A percentile compares a stretch with the other conserved stretches of the same genome.
Evolutionary conservation across 1,140 invertebrate species (phyloP).

Genomic region (Leptinotarsa undecemlineata): DNA sequence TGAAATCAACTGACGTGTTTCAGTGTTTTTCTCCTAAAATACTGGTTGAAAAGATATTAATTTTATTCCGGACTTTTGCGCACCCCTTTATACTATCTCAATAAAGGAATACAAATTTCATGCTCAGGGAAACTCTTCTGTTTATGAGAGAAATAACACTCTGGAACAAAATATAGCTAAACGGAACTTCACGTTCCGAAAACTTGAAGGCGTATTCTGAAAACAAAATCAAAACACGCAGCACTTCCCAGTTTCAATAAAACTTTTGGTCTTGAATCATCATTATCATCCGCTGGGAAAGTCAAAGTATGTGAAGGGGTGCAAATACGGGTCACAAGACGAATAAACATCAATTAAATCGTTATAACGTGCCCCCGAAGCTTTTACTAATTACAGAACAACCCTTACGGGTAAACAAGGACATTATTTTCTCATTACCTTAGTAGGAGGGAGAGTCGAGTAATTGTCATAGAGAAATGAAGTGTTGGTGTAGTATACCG

Average conservation of each 20-base stretch:
- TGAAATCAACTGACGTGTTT: no score
- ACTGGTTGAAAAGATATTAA: no score
- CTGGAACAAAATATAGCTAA: no score
- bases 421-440: conserved; percentile 19
- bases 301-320: conserved; percentile 16
- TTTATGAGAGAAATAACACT: no score
- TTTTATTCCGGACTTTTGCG: no score
- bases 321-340: conserved; percentile 19
- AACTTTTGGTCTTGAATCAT: conserved; percentile 11
- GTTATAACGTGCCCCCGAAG: conserved; percentile 16
- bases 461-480: background rate
- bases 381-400: conserved; percentile 19
- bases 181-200: no score
- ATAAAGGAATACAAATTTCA: no score
- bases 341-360: conserved; percentile 24
- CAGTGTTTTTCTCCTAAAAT: no score
- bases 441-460: background rate
- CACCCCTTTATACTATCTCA: no score
- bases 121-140: no score
- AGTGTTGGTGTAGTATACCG: background rate
- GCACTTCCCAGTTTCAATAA: background rate
- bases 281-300: background rate
- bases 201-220: background rate
- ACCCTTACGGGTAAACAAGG: conserved; percentile 19
- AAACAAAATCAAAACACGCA: background rate